These are phyloP conservation scores for Melinaea marsaeus DNA, from an alignment of 2,888 invertebrate species.

Conservation along the genomic window DNA sequence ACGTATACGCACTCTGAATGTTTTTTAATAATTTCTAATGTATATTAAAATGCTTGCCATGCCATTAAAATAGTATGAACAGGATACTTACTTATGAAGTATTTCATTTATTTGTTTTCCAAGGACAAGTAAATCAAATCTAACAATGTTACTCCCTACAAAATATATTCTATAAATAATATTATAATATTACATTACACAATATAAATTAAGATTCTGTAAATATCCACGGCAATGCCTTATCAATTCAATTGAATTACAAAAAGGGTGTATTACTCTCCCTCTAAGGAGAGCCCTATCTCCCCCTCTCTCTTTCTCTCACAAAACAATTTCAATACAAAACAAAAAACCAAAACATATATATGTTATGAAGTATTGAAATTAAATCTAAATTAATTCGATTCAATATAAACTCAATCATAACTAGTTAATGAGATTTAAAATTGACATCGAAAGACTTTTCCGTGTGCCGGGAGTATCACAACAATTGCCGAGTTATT, in stretches of 20 bases:
- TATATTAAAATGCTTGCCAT: not conserved
- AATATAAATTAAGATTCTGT: slow-evolving; percentile 12
- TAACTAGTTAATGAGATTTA: slow-evolving; percentile 27
- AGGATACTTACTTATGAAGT: too few relatives aligned
- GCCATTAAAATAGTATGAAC: too few relatives aligned
- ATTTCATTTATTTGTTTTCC: not conserved
- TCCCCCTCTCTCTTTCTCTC: too few relatives aligned
- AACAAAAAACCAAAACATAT: too few relatives aligned
- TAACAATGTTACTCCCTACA: too few relatives aligned
- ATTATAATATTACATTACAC: slow-evolving; percentile 13
- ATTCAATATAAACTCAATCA: slow-evolving; percentile 14
- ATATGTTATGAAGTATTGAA: not conserved
- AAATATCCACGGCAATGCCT: slow-evolving; percentile 11
- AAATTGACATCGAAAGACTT: too few relatives aligned
- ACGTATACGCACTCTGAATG: too few relatives aligned
- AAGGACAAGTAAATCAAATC: too few relatives aligned
- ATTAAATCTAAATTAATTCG: not conserved
- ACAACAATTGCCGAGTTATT: too few relatives aligned
- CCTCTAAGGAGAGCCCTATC: too few relatives aligned
- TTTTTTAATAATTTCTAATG: not conserved
- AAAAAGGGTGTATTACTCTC: slow-evolving; percentile 28
- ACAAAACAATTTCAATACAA: slow-evolving; percentile 12
- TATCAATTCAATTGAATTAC: slow-evolving; percentile 27
- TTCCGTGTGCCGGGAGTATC: too few relatives aligned
- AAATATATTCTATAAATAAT: not conserved